Conservation (phyloP, 2,797 vertebrate species). For the Bufotes viridis region DNA sequence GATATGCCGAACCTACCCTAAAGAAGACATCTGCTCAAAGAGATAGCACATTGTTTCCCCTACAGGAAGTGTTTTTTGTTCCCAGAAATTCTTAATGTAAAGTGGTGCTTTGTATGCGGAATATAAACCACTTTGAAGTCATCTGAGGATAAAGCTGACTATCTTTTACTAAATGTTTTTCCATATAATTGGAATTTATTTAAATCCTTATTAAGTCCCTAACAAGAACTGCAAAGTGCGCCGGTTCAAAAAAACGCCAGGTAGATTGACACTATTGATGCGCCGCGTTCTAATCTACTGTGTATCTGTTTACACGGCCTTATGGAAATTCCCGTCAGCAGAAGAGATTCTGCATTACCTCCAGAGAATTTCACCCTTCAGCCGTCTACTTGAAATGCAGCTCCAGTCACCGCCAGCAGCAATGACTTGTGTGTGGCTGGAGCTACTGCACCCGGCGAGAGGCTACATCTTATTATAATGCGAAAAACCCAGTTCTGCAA, state of each 20-base stretch:
- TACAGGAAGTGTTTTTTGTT: background rate
- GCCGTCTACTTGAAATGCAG: constrained; percentile 65
- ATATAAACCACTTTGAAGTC: constrained; percentile 26
- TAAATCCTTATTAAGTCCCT: constrained; percentile 57
- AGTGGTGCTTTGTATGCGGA: background rate
- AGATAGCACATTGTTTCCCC: constrained; percentile 46
- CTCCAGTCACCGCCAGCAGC: constrained; percentile 67
- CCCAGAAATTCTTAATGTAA: constrained; percentile 28
- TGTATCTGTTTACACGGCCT: constrained; percentile 55
- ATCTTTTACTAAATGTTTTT: constrained; percentile 43
- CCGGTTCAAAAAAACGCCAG: constrained; percentile 8
- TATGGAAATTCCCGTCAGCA: constrained; percentile 34
- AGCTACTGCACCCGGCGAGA: constrained; percentile 42
- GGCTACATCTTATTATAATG: accelerated
- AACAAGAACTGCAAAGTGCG: constrained; percentile 18
- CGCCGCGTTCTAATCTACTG: constrained; percentile 49
- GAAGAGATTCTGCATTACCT: constrained; percentile 62
- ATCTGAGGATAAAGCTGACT: constrained; percentile 6
- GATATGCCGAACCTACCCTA: constrained; percentile 30
- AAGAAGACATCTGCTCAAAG: constrained; percentile 59
- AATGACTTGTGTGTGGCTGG: constrained; percentile 62
- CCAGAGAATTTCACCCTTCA: constrained; percentile 67
- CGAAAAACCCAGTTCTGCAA: constrained; percentile 1
- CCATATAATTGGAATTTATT: constrained; percentile 49
- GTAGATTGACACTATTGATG: constrained; percentile 48